phyloP scores from a whole-genome alignment of 2,888 invertebrate species.

The Parnassius apollo region DNA sequence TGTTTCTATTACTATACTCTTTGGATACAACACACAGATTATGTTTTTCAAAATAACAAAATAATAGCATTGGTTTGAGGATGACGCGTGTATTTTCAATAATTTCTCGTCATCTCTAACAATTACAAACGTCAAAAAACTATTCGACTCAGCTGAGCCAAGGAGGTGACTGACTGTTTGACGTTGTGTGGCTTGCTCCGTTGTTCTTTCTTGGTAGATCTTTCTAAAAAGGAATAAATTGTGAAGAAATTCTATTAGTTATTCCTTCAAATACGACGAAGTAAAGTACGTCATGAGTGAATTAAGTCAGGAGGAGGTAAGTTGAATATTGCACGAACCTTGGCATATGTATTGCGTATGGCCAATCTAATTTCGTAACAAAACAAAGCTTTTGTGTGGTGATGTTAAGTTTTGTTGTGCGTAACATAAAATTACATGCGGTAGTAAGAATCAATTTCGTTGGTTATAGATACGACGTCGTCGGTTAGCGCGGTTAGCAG shows the following conservation, averaged over 20 bases:
- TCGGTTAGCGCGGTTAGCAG: constrained; percentile 87
- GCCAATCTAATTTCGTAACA: constrained; percentile 80
- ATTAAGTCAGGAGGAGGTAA: constrained; percentile 94
- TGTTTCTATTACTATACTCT: too few relatives aligned
- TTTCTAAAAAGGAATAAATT: constrained; percentile 51
- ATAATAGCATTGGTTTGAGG: constrained; percentile 42
- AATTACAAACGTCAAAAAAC: constrained; percentile 70
- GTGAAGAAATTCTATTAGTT: constrained; percentile 51
- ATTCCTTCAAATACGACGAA: constrained; percentile 41
- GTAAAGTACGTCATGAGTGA: constrained; percentile 85
- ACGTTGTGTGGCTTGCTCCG: constrained; percentile 69
- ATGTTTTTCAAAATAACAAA: constrained; percentile 20
- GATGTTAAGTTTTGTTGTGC: constrained; percentile 55
- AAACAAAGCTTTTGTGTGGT: constrained; percentile 76
- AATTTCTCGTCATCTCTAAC: constrained; percentile 71
- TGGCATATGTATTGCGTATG: constrained; percentile 65
- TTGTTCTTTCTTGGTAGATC: constrained; percentile 58
- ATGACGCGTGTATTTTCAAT: constrained; percentile 80
- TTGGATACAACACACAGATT: constrained; percentile 14
- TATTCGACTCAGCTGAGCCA: constrained; percentile 65
- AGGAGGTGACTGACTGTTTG: constrained; percentile 76
- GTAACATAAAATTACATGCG: constrained; percentile 53
- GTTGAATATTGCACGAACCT: constrained; percentile 68
- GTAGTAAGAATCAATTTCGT: constrained; percentile 45
- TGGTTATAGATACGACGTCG: constrained; percentile 86